Evolutionary conservation across 2,113 vertebrate species (phyloP).

Genomic region (Psammodynastes pulverulentus): DNA sequence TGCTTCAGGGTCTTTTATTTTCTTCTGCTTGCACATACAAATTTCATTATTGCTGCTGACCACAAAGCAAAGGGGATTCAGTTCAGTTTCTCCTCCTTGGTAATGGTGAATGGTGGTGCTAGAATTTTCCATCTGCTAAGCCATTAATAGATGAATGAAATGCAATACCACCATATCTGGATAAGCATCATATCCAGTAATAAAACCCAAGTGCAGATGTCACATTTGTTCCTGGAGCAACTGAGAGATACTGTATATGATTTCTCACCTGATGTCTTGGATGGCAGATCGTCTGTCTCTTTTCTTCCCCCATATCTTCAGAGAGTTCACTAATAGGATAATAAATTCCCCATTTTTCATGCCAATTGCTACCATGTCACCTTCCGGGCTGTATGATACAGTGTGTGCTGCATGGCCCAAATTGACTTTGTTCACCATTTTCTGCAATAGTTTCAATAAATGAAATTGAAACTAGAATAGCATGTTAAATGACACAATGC

Average conservation of each 20-base stretch:
- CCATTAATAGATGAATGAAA: background rate
- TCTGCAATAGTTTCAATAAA: slow-evolving; percentile 67
- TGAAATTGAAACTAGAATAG: background rate
- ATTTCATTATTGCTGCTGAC: background rate
- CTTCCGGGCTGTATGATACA: slow-evolving; percentile 85
- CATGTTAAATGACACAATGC: background rate
- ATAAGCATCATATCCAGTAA: background rate
- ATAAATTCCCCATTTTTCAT: slow-evolving; percentile 97
- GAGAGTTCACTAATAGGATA: slow-evolving; percentile 86
- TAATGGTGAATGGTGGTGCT: background rate
- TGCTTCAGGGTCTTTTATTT: background rate
- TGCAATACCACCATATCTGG: background rate
- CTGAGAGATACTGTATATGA: background rate
- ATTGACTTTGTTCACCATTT: slow-evolving; percentile 92
- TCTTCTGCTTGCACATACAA: background rate
- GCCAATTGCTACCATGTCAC: slow-evolving; percentile 94
- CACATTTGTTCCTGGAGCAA: slow-evolving; percentile 38
- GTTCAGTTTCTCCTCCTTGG: background rate
- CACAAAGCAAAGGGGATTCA: background rate
- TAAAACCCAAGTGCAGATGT: background rate
- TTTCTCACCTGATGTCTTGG: slow-evolving; percentile 83
- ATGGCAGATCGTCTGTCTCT: slow-evolving; percentile 88
- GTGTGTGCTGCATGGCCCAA: slow-evolving; percentile 87
- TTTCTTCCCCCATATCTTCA: slow-evolving; percentile 96
- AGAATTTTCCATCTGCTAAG: background rate